These are phyloP conservation scores for Germaria angustata DNA, from an alignment of 2,888 invertebrate genomes.

Conservation along the genomic window DNA sequence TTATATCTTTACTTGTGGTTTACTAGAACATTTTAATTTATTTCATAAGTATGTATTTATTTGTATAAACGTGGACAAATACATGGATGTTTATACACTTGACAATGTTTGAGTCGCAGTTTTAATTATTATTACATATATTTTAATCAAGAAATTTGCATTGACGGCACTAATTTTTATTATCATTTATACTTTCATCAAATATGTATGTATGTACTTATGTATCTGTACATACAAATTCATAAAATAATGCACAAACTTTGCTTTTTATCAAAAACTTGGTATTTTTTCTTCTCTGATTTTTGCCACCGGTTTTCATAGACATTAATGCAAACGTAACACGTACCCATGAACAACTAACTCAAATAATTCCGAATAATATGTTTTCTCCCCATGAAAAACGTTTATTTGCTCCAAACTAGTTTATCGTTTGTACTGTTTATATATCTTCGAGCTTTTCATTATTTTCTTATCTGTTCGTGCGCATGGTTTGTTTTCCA, in stretches of 20 bases:
- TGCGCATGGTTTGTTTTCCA: conserved; percentile 50
- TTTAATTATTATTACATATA: background rate
- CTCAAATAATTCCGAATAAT: conserved; percentile 39
- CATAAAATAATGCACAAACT: no score
- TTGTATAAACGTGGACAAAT: no score
- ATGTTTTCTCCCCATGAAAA: conserved; percentile 33
- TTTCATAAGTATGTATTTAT: background rate
- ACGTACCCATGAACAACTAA: conserved; percentile 63
- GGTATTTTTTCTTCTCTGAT: conserved; percentile 1
- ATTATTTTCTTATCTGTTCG: conserved; percentile 8
- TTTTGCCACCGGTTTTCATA: conserved; percentile 15
- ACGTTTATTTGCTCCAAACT: conserved; percentile 54
- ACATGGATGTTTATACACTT: background rate
- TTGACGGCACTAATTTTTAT: background rate
- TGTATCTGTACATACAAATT: conserved; percentile 26
- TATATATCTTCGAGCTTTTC: background rate
- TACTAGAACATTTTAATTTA: background rate
- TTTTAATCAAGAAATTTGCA: background rate
- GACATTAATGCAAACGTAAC: conserved; percentile 33
- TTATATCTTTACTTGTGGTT: background rate
- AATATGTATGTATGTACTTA: conserved; percentile 51
- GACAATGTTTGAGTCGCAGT: background rate
- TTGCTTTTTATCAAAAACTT: conserved; percentile 42
- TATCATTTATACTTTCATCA: conserved; percentile 7
- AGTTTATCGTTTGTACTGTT: conserved; percentile 26